Evolutionary conservation across 1,140 invertebrate genomes (phyloP).

Genomic region (Lepidurus apus): DNA sequence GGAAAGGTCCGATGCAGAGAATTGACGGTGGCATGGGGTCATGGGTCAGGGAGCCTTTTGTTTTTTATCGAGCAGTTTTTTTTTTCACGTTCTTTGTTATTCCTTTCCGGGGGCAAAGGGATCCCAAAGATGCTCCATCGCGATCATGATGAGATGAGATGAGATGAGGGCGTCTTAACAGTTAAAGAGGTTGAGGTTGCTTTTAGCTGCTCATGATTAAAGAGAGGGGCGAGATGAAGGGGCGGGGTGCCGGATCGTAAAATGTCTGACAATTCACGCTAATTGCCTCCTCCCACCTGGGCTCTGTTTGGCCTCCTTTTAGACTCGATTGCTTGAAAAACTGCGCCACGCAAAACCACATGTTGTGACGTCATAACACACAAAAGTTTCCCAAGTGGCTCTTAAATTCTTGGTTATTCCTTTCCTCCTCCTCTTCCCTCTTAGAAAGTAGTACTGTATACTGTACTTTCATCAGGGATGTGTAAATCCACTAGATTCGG

Average conservation of each 20-base stretch:
- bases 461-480: no score
- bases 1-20: neutral
- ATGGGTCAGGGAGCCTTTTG: slow-evolving; percentile 1
- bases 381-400: no score
- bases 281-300: slow-evolving; percentile 18
- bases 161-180: slow-evolving; percentile 21
- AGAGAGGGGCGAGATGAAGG: slow-evolving; percentile 17
- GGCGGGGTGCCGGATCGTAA: slow-evolving; percentile 20
- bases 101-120: slow-evolving; percentile 9
- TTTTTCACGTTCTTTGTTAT: neutral
- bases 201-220: slow-evolving; percentile 19
- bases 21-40: slow-evolving; percentile 20
- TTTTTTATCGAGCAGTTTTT: neutral
- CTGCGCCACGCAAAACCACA: neutral
- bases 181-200: slow-evolving; percentile 7
- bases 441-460: no score
- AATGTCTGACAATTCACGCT: slow-evolving; percentile 19
- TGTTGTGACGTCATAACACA: neutral
- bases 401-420: no score
- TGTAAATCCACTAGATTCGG: no score
- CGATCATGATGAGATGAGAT: slow-evolving; percentile 14
- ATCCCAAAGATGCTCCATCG: neutral
- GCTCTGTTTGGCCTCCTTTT: slow-evolving; percentile 10
- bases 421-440: no score
- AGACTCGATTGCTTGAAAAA: neutral